Conservation (phyloP, 2,113 vertebrate species). For the Nothocercus julius region DNA sequence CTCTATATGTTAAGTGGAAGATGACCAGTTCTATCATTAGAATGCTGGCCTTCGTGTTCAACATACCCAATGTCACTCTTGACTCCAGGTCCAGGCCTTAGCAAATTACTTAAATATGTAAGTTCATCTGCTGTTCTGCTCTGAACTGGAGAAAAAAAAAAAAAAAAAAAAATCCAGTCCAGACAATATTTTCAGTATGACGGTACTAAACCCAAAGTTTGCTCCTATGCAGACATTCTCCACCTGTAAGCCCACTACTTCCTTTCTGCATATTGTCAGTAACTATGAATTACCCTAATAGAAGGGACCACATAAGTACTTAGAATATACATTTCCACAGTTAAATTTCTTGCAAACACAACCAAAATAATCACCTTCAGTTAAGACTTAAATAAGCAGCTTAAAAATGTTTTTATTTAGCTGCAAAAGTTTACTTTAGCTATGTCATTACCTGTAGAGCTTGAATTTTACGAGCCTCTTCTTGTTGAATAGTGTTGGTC, state of each 20-base stretch:
- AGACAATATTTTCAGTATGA: neutral
- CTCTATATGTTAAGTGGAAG: neutral
- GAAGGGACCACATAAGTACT: neutral
- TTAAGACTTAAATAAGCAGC: neutral
- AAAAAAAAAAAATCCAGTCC: neutral
- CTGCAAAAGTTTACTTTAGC: neutral
- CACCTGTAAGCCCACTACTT: neutral
- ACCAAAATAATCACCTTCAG: neutral
- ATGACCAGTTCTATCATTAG: neutral
- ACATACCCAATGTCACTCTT: neutral
- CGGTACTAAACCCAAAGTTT: neutral
- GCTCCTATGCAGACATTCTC: neutral
- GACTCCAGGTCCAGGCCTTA: neutral
- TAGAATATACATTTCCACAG: neutral
- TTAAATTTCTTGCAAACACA: neutral
- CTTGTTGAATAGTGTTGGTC: conserved; percentile 84
- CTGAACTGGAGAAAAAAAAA: neutral
- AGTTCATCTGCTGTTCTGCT: neutral
- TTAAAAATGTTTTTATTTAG: neutral
- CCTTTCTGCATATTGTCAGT: neutral
- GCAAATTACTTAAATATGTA: neutral
- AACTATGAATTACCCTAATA: neutral
- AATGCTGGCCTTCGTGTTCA: neutral
- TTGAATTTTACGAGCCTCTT: conserved; percentile 84
- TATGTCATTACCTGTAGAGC: conserved; percentile 84